Conservation (phyloP, 2,888 invertebrate genomes). For the Bimastos eiseni region DNA sequence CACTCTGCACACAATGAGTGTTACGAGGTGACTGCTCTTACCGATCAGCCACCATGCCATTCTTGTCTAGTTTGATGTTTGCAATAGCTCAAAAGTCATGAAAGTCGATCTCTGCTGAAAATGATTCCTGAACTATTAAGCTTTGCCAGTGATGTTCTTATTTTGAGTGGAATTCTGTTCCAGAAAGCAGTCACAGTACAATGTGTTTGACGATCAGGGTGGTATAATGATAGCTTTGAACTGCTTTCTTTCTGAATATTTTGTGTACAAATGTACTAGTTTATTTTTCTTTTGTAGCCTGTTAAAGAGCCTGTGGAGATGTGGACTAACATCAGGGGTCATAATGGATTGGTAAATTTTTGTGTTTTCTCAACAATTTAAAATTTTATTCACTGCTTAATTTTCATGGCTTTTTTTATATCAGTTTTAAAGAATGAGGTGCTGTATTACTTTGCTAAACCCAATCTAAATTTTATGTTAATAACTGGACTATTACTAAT, state of each 20-base stretch:
- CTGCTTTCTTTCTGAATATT: background rate
- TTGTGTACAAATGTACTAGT: background rate
- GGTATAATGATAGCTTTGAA: too few relatives aligned
- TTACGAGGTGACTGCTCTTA: too few relatives aligned
- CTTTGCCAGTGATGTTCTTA: background rate
- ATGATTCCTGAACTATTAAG: background rate
- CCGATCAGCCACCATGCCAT: too few relatives aligned
- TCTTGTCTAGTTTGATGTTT: background rate
- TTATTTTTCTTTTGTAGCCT: conserved; percentile 47
- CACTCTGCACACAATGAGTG: too few relatives aligned
- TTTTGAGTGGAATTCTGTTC: background rate
- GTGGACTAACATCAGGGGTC: conserved; percentile 60
- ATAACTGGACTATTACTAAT: too few relatives aligned
- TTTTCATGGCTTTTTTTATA: background rate
- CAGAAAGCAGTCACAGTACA: background rate
- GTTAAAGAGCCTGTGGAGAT: conserved; percentile 58
- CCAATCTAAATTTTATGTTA: background rate
- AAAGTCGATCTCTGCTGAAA: too few relatives aligned
- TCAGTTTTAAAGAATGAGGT: background rate
- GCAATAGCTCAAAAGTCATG: background rate
- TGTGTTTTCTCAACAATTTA: conserved; percentile 36
- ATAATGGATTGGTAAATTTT: conserved; percentile 57
- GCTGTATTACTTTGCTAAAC: background rate
- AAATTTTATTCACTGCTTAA: background rate
- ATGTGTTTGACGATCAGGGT: background rate